These are phyloP conservation scores for Corydoras sp. DNA, from an alignment of 2,113 vertebrate species.

Conservation along the genomic window DNA sequence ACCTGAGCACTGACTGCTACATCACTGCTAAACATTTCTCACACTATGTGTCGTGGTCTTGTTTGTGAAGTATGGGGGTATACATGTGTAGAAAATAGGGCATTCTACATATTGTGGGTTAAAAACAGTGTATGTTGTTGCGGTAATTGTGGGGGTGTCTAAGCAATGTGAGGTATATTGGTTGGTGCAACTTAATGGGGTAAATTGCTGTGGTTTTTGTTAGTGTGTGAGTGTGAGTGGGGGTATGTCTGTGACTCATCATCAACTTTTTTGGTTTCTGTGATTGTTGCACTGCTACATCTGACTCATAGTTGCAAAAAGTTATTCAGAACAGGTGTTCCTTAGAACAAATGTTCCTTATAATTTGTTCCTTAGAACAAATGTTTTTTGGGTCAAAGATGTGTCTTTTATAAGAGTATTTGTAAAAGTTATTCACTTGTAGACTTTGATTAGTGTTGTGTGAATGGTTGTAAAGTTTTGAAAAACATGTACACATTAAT, in stretches of 20 bases:
- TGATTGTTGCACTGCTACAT: slow-evolving; percentile 15
- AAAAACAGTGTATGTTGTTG: slow-evolving; percentile 18
- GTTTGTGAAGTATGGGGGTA: background rate
- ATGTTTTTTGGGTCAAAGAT: background rate
- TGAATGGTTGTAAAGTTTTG: too few relatives aligned
- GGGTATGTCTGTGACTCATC: slow-evolving; percentile 52
- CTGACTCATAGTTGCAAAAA: slow-evolving; percentile 32
- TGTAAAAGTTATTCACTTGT: too few relatives aligned
- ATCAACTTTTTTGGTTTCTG: slow-evolving; percentile 18
- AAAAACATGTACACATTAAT: too few relatives aligned
- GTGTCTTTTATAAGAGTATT: background rate
- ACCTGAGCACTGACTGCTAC: slow-evolving; percentile 5
- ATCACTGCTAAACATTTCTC: background rate
- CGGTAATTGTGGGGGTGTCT: slow-evolving; percentile 45
- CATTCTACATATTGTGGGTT: background rate
- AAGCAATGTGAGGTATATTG: slow-evolving; percentile 15
- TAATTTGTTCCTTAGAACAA: slow-evolving; percentile 4
- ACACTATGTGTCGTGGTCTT: background rate
- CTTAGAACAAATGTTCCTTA: background rate
- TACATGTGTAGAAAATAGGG: slow-evolving; percentile 15
- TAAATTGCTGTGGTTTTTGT: slow-evolving; percentile 15
- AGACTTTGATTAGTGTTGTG: too few relatives aligned
- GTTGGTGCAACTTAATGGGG: slow-evolving; percentile 2
- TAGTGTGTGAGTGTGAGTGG: background rate
- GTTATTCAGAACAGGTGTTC: slow-evolving; percentile 31